phyloP scores from a whole-genome alignment of 1,140 invertebrate species.

The Sinonovacula constricta region DNA sequence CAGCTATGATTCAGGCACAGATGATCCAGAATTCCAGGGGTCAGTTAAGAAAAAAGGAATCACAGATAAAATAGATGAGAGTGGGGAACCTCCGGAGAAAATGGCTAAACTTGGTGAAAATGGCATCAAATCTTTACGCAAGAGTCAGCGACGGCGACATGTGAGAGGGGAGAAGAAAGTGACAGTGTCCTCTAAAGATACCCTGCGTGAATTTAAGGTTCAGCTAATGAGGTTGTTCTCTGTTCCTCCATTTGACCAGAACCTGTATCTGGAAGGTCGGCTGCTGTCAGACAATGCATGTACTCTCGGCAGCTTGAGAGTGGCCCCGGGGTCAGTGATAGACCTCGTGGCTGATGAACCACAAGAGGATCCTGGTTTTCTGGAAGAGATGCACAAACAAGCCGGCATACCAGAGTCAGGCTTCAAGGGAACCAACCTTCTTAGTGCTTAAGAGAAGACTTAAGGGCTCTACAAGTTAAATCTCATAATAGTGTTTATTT shows the following conservation, averaged over 20 bases:
- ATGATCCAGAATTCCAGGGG: conserved; percentile 65
- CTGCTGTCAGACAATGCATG: conserved; percentile 73
- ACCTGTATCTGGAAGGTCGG: conserved; percentile 77
- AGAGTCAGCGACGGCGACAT: conserved; percentile 76
- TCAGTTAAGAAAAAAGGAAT: conserved; percentile 42
- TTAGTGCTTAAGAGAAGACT: conserved; percentile 61
- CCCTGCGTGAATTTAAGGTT: conserved; percentile 76
- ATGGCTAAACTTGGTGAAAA: conserved; percentile 54
- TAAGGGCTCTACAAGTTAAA: too few species aligned
- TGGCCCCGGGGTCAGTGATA: conserved; percentile 79
- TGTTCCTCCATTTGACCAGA: conserved; percentile 81
- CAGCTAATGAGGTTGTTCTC: conserved; percentile 80
- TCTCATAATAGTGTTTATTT: too few species aligned
- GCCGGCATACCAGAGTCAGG: conserved; percentile 68
- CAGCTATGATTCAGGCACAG: conserved; percentile 51
- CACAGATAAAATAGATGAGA: conserved; percentile 19
- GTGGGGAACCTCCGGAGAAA: conserved; percentile 65
- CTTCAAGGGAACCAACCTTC: conserved; percentile 73
- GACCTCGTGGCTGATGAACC: conserved; percentile 74
- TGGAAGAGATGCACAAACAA: conserved; percentile 59
- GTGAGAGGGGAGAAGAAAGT: conserved; percentile 78
- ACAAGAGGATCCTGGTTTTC: conserved; percentile 57
- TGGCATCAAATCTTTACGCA: conserved; percentile 55
- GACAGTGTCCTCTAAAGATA: conserved; percentile 75
- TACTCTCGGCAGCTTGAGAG: conserved; percentile 77